Evolutionary conservation across 2,113 vertebrate species (phyloP), one percentile per base, ranked within the genome.

Genomic region (Scomber scombrus): DNA sequence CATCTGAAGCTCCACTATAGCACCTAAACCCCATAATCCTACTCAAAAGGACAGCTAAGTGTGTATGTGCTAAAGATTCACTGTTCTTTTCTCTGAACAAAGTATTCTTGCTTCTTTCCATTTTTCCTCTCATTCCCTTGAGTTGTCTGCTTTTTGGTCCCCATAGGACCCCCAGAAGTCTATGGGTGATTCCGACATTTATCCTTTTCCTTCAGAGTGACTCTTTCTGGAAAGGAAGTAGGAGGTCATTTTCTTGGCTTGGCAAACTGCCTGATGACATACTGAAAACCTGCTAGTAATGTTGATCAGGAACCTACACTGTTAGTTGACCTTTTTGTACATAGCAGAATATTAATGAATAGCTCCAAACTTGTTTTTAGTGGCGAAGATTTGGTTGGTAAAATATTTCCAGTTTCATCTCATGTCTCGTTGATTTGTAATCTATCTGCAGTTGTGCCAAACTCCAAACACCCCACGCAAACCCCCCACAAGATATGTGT

Each of bases 21-120:
- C 71, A 82, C 78, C 70, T 87, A 88, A 93, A 92, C 74, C 80
- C 85, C 63, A 64, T 89, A 91, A 92, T 87, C 88, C 82, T 77
- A 60, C 81, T 82, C 29, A 75, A 82, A 89, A 75, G 71, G 84
- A 89, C 87, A 81, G 73, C 79, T 78, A 71, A 85, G 79, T 78
- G 63, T 90, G 73, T 75, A 57, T 81, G 76, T 5, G 29, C 60
- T 71, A 47, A 82, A 91, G 84, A 89, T 82, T 78, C 75, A 77
- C 82, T 69, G 71, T 77, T 85, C 63, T 66, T 84, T 88, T 49
- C 61, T 71, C 75, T 65, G 71, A 75, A 72, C 66, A 54, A 70
- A 64, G 57, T 68, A 66, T 80, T 84, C 71, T 75, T 56, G 5
- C 62, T 58, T 68, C 67, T 79, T 68, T 81, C 9, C 55, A 55